Conservation (phyloP, 1,140 invertebrate genomes). For the Ephestia elutella region DNA sequence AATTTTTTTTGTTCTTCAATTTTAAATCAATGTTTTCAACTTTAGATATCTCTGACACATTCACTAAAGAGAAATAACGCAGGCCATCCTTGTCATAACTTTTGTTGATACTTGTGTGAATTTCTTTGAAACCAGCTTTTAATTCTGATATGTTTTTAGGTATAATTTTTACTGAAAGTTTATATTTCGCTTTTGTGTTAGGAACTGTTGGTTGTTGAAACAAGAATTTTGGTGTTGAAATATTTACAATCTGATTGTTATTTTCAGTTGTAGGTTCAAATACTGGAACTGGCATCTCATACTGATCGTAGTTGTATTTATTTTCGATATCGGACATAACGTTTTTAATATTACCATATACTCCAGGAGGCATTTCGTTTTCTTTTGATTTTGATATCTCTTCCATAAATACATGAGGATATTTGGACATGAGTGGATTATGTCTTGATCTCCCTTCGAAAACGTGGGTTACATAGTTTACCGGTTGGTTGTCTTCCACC, state of each 20-base stretch:
- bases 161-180: conserved; percentile 50
- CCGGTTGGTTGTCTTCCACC: conserved; percentile 2
- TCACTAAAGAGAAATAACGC: conserved; percentile 45
- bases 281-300: conserved; percentile 4
- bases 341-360: neutral
- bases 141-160: conserved; percentile 43
- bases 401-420: conserved; percentile 60
- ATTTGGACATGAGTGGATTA: conserved; percentile 48
- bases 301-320: conserved; percentile 9
- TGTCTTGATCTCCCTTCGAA: conserved; percentile 31
- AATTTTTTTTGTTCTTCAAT: conserved; percentile 22
- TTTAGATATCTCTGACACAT: conserved; percentile 61
- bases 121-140: conserved; percentile 51
- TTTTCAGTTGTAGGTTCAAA: neutral
- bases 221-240: neutral
- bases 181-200: conserved; percentile 34
- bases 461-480: conserved; percentile 20
- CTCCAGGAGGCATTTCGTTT: conserved; percentile 13
- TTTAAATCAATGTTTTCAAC: conserved; percentile 43
- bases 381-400: conserved; percentile 36
- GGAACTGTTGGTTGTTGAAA: neutral
- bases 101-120: conserved; percentile 60
- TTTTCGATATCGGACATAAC: conserved; percentile 1
- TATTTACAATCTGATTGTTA: neutral
- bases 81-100: conserved; percentile 53